phyloP scores from a whole-genome alignment of 2,797 vertebrate species.

The Furcifer pardalis region DNA sequence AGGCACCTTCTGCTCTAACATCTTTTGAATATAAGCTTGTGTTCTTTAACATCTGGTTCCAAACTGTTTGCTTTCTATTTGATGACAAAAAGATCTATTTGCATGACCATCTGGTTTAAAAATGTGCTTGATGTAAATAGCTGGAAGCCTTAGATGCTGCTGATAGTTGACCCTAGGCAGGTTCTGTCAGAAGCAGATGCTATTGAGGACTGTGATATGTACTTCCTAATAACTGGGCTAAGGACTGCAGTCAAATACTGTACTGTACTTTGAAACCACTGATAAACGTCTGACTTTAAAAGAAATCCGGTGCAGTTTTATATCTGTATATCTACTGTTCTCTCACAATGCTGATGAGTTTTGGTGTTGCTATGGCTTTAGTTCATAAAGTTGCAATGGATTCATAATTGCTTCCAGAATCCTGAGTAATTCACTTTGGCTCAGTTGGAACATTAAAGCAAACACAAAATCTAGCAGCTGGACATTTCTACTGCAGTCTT shows the following conservation, averaged over 20 bases:
- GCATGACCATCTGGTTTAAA: conserved; percentile 56
- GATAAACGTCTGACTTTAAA: conserved; percentile 3
- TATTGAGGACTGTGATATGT: not conserved
- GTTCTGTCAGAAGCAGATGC: conserved; percentile 8
- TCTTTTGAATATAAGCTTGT: conserved; percentile 36
- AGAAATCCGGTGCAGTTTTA: conserved; percentile 14
- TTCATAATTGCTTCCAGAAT: conserved; percentile 28
- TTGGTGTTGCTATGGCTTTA: conserved; percentile 9
- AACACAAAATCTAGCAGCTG: not conserved
- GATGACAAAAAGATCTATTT: conserved; percentile 64
- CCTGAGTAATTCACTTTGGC: conserved; percentile 27
- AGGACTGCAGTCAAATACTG: not conserved
- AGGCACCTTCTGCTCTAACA: conserved; percentile 25
- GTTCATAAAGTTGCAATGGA: conserved; percentile 43
- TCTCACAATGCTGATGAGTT: conserved; percentile 30
- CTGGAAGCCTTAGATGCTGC: conserved; percentile 29
- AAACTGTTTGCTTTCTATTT: conserved; percentile 48
- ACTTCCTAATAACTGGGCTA: not conserved
- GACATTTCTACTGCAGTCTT: conserved; percentile 20
- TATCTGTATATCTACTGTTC: conserved; percentile 17
- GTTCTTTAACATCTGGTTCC: conserved; percentile 57
- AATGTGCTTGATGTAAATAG: conserved; percentile 25
- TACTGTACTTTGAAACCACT: conserved; percentile 26
- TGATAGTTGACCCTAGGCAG: conserved; percentile 29
- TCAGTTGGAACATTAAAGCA: not conserved